These are phyloP conservation scores for Erythrocercus mccallii DNA, from an alignment of 2,113 vertebrate genomes.

Conservation along the genomic window DNA sequence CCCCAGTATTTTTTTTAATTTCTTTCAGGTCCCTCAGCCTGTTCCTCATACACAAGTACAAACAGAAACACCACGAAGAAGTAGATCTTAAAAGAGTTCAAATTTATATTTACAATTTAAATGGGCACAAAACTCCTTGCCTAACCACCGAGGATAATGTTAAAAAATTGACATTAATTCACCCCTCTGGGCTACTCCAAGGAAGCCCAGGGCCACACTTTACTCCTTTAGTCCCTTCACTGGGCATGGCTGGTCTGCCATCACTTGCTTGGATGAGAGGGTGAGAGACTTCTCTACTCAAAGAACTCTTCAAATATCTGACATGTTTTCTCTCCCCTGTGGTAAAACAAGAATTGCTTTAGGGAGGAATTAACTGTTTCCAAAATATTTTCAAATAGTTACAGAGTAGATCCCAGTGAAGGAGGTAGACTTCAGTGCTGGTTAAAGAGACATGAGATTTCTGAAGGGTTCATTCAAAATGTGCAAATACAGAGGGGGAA, in stretches of 20 bases:
- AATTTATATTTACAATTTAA: neutral
- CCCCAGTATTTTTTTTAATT: neutral
- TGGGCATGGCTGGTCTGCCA: neutral
- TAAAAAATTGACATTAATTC: neutral
- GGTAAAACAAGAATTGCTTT: neutral
- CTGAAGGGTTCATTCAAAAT: neutral
- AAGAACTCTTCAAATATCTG: neutral
- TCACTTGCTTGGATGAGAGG: neutral
- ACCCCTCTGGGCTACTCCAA: neutral
- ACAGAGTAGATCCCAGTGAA: neutral
- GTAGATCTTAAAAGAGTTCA: neutral
- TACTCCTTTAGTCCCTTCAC: neutral
- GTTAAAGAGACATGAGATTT: neutral
- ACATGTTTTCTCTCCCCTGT: neutral
- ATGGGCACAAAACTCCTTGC: neutral
- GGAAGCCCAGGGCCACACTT: neutral
- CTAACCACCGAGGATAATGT: rapidly evolving
- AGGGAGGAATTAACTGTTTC: neutral
- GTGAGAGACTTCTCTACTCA: neutral
- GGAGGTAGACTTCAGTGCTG: neutral
- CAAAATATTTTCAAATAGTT: neutral
- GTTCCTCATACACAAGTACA: neutral
- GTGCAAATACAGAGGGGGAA: neutral
- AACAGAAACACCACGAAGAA: neutral
- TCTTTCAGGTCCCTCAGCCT: neutral